Evolutionary conservation across 1,140 invertebrate species (phyloP), one percentile per base, ranked within the genome.

Genomic region (Lanistes nyassanus): DNA sequence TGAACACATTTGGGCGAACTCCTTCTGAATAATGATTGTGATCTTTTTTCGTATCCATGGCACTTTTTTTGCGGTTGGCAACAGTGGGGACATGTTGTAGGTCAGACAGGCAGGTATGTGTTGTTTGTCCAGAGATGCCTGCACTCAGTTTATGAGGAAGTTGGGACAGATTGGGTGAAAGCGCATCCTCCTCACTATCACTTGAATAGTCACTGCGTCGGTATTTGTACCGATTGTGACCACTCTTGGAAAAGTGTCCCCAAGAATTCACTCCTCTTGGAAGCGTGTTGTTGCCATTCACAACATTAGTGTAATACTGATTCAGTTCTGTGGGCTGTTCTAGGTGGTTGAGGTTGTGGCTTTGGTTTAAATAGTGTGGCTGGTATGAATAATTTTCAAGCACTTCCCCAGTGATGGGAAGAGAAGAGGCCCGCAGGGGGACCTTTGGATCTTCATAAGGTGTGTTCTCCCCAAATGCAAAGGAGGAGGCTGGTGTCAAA

Each of bases 141-240:
- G 37, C 53, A 58, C 19, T 39, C 37, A 58, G 26, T 26, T 56
- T 58, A 62, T 62, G 68, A 64, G 47, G 56, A 55, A 70, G 55
- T 42, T 42, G 75, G 37, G 42, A 51, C 21, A 70, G 70, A 47
- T 47, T 70, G 51, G 64, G 26, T 31, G 36, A 31, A 11, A 55
- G 51, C 26, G 69, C 53, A 4, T 86, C 85, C 34, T 84, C 85
- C 13, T 86, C 84, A 80, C 83, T 85, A n/a, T 86, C 85, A 80
- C 85, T 86, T 11, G 83, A 85, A 74, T 86, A 84, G 65, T 86
- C 83, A 78, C 85, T 86, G 31, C 82, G 81, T 16, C 83, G 79
- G 60, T 85, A 85, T 75, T 85, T 86, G 73, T 86, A 86, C 56
- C 82, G 79, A 56, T 81, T 83, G 39, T 79, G 62, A n/a, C 74